These are phyloP conservation scores for Cotesia typhae DNA, from an alignment of 1,140 invertebrate species.

Conservation along the genomic window DNA sequence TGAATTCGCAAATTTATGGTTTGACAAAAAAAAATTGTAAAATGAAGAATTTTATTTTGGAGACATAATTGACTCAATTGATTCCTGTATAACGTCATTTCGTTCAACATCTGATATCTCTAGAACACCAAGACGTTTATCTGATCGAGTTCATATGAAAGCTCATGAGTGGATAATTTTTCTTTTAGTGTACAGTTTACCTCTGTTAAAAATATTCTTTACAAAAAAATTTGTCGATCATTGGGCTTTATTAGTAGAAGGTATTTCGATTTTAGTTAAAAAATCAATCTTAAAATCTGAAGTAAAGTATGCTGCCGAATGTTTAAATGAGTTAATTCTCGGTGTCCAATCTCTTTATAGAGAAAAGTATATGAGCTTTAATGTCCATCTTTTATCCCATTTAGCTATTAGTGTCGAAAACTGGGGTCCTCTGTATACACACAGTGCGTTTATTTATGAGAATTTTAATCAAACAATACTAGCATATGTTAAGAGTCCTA, in stretches of 20 bases:
- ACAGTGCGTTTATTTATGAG: not conserved
- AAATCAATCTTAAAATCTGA: conserved; percentile 25
- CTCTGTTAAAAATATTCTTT: conserved; percentile 31
- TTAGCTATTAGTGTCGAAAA: conserved; percentile 33
- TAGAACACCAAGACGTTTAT: conserved; percentile 27
- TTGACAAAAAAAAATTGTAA: conserved; percentile 31
- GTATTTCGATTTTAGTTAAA: conserved; percentile 30
- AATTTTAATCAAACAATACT: not conserved
- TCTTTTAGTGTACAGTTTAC: conserved; percentile 34
- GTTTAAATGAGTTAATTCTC: conserved; percentile 31
- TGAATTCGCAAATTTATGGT: conserved; percentile 37
- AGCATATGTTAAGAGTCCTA: not conserved
- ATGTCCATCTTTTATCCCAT: conserved; percentile 40
- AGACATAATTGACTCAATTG: conserved; percentile 22
- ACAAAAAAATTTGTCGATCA: conserved; percentile 32
- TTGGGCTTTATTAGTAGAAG: conserved; percentile 35
- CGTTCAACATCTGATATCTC: conserved; percentile 36
- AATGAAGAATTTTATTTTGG: conserved; percentile 37
- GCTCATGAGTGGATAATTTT: conserved; percentile 43
- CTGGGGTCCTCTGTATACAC: conserved; percentile 40
- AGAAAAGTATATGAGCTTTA: conserved; percentile 31
- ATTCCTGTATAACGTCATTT: conserved; percentile 24
- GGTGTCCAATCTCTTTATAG: conserved; percentile 36
- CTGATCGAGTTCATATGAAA: conserved; percentile 41
- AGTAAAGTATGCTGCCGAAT: conserved; percentile 26